Conservation (phyloP, 2,797 vertebrate species). For the Acropternis orthonyx region DNA sequence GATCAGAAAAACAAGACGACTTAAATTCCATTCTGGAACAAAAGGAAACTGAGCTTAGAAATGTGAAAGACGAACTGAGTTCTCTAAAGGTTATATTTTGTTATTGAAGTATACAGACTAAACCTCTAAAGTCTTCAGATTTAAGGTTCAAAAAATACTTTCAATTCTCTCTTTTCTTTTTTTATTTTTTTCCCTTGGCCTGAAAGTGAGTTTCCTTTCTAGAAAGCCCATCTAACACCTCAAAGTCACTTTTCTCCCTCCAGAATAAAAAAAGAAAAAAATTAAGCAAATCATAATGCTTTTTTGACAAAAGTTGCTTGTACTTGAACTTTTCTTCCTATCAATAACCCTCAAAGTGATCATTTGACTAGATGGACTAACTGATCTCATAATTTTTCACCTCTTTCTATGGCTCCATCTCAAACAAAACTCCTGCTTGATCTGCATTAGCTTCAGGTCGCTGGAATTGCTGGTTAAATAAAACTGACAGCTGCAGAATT, state of each 20-base stretch:
- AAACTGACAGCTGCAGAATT: background rate
- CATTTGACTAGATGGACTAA: background rate
- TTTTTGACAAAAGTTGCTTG: background rate
- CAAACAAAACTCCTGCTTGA: background rate
- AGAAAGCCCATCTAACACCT: background rate
- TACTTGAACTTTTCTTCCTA: background rate
- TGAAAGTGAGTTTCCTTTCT: conserved; percentile 33
- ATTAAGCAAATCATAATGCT: background rate
- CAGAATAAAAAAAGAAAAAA: background rate
- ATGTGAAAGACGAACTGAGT: conserved; percentile 79
- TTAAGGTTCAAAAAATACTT: conserved; percentile 65
- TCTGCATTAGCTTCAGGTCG: background rate
- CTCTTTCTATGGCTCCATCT: background rate
- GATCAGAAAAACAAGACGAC: conserved; percentile 66
- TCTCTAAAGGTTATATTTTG: conserved; percentile 85
- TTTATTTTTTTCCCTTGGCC: background rate
- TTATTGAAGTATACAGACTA: conserved; percentile 68
- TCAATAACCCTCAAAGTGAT: background rate
- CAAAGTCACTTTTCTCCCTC: background rate
- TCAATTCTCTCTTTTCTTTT: conserved; percentile 15
- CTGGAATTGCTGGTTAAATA: background rate
- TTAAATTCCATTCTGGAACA: conserved; percentile 79
- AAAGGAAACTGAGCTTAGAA: conserved; percentile 82
- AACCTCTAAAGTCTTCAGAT: conserved; percentile 58
- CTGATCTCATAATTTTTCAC: background rate